phyloP scores from a whole-genome alignment of 2,888 invertebrate genomes.

The Taphrorychus bicolor region DNA sequence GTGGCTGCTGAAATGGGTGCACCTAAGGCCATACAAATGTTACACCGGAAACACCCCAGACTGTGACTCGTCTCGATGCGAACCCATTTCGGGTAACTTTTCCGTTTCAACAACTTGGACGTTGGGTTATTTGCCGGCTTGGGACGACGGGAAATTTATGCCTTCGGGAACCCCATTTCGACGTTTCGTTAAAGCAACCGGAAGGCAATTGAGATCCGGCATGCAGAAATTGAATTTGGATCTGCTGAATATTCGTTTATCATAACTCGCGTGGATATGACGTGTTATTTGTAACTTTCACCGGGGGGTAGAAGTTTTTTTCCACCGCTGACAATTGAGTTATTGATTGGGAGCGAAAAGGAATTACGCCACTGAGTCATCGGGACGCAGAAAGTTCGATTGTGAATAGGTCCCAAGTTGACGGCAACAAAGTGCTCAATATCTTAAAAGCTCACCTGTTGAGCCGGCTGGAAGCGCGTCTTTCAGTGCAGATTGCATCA shows the following conservation, averaged over 20 bases:
- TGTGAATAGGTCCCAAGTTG: slow-evolving; percentile 3
- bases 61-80: slow-evolving; percentile 9
- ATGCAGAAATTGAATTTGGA: not conserved
- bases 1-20: not conserved
- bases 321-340: not conserved
- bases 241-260: not conserved
- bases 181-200: slow-evolving; percentile 2
- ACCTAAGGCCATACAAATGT: slow-evolving; percentile 9
- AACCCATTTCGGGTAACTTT: slow-evolving; percentile 17
- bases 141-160: slow-evolving; percentile 9
- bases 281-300: not conserved
- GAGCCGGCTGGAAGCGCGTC: not conserved
- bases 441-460: slow-evolving; percentile 5
- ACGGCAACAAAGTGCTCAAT: slow-evolving; percentile 3
- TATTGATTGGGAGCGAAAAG: not conserved
- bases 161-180: slow-evolving; percentile 9
- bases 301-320: not conserved
- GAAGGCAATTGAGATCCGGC: slow-evolving; percentile 1
- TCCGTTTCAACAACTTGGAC: slow-evolving; percentile 23
- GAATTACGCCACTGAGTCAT: not conserved
- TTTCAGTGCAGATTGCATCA: not conserved
- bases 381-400: not conserved
- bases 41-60: slow-evolving; percentile 14
- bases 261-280: not conserved
- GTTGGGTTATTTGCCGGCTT: slow-evolving; percentile 15